phyloP scores from a whole-genome alignment of 2,797 vertebrate genomes.

The Takifugu rubripes region DNA sequence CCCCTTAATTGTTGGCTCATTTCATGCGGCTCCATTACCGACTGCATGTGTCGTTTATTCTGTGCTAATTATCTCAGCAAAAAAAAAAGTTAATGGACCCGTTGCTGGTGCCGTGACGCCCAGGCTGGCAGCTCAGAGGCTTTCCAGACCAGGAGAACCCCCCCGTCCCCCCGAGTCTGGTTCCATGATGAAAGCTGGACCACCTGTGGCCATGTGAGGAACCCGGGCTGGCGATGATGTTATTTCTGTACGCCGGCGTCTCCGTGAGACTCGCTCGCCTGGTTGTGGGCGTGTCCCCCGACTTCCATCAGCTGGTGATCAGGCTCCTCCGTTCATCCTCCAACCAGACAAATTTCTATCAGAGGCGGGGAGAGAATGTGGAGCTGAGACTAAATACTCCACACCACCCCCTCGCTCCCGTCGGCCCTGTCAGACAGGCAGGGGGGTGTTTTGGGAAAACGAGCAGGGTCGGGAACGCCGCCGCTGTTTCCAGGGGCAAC shows the following conservation, averaged over 20 bases:
- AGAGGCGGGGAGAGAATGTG: background rate
- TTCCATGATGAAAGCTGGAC: too few relatives aligned
- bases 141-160: background rate
- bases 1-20: constrained; percentile 27
- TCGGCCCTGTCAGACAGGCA: constrained; percentile 2
- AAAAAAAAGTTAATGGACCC: constrained; percentile 7
- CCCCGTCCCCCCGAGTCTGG: too few relatives aligned
- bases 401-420: background rate
- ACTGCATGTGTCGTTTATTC: constrained; percentile 18
- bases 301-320: constrained; percentile 25
- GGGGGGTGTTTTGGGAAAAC: constrained; percentile 16
- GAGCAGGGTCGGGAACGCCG: constrained; percentile 1
- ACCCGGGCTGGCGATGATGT: too few relatives aligned
- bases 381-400: background rate
- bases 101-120: constrained; percentile 7
- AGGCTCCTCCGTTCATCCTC: constrained; percentile 29
- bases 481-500: constrained; percentile 20
- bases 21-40: constrained; percentile 14
- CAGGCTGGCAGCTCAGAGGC: constrained; percentile 9
- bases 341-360: constrained; percentile 16
- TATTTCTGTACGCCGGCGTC: too few relatives aligned
- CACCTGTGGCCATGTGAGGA: too few relatives aligned
- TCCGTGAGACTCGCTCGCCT: constrained; percentile 1
- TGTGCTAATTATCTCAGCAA: constrained; percentile 18
- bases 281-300: constrained; percentile 4